Base-by-base conservation (phyloP, 2,797 vertebrate species). In the Sebastes cheni region DNA sequence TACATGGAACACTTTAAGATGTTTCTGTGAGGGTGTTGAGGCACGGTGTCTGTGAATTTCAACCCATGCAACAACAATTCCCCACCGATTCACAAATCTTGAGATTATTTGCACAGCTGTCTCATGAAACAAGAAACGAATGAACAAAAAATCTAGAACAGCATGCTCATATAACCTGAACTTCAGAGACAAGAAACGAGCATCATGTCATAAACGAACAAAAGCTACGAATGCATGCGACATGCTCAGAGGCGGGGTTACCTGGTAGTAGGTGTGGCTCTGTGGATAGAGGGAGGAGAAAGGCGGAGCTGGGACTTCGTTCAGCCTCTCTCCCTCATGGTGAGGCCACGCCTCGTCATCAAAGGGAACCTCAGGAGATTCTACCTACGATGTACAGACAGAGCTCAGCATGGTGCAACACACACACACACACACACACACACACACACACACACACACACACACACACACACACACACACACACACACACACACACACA, bases 251-350 rank as follows among this genome's bases (percentile, higher is more conserved):
- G 68, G 73, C 69, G 34, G 54, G 62, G 74, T 96, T 96, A 96
- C 96, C 96, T 96, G 95, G 75, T 94, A 92, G 89, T 94, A 89
- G 83, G 92, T n/a, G 82, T 93, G 91, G 91, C 92, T 94, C 84
- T 94, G 94, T 4, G 95, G 91, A 90, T 95, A 96, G 80, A 96
- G 92, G 67, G 94, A 94, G 73, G 94, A 94, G 90, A 95, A 96
- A 79, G 94, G 90, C 5, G 94, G 94, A 80, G 91, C 91, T 55
- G 88, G 92, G 39, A 92, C 92, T 65, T 95, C 94, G 52, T 92
- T 94, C 73, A 87, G 86, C 87, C 94, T 94, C 89, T 94, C 94
- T 76, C 91, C 88, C 81, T 92, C 89, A 72, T 79, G 85, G n/a
- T 92, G 89, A 91, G 94, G 86, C 88, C 94, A 94, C 27, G 82